Conservation (phyloP, 2,113 vertebrate genomes). For the Apeltes quadracus region DNA sequence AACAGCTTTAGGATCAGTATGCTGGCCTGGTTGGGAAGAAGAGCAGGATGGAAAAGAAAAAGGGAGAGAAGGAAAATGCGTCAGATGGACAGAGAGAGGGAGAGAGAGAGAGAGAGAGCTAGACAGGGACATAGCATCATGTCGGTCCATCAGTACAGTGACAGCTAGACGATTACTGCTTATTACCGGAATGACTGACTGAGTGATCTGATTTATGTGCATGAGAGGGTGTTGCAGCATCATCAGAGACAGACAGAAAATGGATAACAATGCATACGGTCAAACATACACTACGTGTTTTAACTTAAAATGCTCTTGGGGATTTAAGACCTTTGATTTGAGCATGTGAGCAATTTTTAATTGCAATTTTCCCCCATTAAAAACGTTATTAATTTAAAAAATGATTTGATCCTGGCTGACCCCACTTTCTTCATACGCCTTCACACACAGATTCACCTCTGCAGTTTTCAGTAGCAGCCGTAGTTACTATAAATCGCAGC, state of each 20-base stretch:
- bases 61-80: not conserved
- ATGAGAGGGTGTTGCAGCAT: slow-evolving; percentile 11
- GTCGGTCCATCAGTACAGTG: slow-evolving; percentile 42
- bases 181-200: slow-evolving; percentile 50
- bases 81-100: not conserved
- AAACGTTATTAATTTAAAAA: slow-evolving; percentile 11
- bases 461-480: not conserved
- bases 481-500: not conserved
- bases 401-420: slow-evolving; percentile 10
- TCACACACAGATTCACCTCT: slow-evolving; percentile 24
- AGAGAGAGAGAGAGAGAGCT: not conserved
- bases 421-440: slow-evolving; percentile 3
- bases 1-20: slow-evolving; percentile 47
- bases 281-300: not conserved
- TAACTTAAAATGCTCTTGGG: not conserved
- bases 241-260: not conserved
- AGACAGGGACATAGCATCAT: slow-evolving; percentile 36
- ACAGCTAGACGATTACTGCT: slow-evolving; percentile 52
- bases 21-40: slow-evolving; percentile 16
- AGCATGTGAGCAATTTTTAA: not conserved
- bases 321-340: not conserved
- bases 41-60: slow-evolving; percentile 2
- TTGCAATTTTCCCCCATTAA: not conserved
- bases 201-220: not conserved
- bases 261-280: not conserved